phyloP scores from a whole-genome alignment of 1,140 invertebrate species.

The Heterodera schachtii region DNA sequence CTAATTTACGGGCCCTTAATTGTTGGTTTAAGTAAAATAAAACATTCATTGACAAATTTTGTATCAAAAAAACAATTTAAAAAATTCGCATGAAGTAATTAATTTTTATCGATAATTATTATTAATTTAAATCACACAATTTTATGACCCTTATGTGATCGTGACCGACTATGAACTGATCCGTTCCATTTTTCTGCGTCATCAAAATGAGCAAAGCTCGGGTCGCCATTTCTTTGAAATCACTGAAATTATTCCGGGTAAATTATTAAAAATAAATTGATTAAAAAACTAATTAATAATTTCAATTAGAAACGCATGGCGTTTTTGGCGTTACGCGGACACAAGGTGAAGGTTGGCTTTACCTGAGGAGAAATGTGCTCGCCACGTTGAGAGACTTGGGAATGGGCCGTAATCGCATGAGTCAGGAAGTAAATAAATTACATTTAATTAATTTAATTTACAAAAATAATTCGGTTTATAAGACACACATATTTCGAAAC shows the following conservation, averaged over 20 bases:
- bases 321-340: constrained; percentile 20
- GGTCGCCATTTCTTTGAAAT: constrained; percentile 22
- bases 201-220: constrained; percentile 10
- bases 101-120: neutral
- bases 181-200: constrained; percentile 3
- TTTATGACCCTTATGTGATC: constrained; percentile 26
- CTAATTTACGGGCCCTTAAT: no score
- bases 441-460: neutral
- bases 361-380: constrained; percentile 12
- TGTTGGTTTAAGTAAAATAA: no score
- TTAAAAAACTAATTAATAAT: neutral
- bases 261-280: neutral
- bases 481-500: no score
- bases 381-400: constrained; percentile 25
- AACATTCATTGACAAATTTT: neutral
- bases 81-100: neutral
- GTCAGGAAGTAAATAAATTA: constrained; percentile 7
- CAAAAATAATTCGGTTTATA: no score
- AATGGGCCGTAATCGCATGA: constrained; percentile 18
- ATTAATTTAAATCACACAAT: no score
- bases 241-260: constrained; percentile 13
- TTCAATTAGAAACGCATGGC: constrained; percentile 15
- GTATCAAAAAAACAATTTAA: neutral
- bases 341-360: constrained; percentile 16
- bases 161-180: constrained; percentile 24